Base-by-base conservation (phyloP, 2,113 vertebrate species). In the Hemibagrus wyckioides region DNA sequence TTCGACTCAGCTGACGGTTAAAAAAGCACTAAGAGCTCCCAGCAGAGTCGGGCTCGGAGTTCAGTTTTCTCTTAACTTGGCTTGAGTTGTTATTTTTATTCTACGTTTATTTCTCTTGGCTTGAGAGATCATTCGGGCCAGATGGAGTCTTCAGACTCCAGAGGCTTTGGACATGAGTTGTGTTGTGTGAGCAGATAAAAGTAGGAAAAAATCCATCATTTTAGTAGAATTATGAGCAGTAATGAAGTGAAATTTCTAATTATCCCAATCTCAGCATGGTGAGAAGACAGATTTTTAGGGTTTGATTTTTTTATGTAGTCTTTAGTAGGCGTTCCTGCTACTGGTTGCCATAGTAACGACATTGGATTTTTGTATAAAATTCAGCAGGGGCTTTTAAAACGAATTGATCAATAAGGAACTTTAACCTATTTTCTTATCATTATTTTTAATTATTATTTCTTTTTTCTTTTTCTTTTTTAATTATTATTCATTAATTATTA, bases 81-180 rank as follows among this genome's bases (percentile, higher is more conserved):
- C 93, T 48, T 48, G 82, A 77, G 87, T 91, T 89, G 86, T 85
- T 90, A 82, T 92, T 92, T 87, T 93, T 85, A 85, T 90, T 89
- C 84, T 87, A 88, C 92, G 93, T 92, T 93, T 94, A 91, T 95
- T 95, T 93, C 89, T 92, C 87, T 95, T 95, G 93, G 93, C 93
- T 84, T 83, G 80, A 39, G 57, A 15, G 67, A 88, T 61, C 61
- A 75, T 39, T 86, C 36, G 33, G 65, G 59, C 41, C 85, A 86
- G 77, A 73, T 82, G 87, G 84, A 90, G 30, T 33, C 63, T 86
- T 85, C 73, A 67, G 81, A 76, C 75, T 59, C 82, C 2, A 17
- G 15, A 50, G 80, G 82, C 23, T 80, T 61, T 86, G 56, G 48
- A 84, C 39, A 76, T 50, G 48, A 84, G 82, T 69, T 79, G 80